These are phyloP conservation scores for Prolemur simus DNA, from an alignment of 2,113 vertebrate genomes.

Conservation along the genomic window DNA sequence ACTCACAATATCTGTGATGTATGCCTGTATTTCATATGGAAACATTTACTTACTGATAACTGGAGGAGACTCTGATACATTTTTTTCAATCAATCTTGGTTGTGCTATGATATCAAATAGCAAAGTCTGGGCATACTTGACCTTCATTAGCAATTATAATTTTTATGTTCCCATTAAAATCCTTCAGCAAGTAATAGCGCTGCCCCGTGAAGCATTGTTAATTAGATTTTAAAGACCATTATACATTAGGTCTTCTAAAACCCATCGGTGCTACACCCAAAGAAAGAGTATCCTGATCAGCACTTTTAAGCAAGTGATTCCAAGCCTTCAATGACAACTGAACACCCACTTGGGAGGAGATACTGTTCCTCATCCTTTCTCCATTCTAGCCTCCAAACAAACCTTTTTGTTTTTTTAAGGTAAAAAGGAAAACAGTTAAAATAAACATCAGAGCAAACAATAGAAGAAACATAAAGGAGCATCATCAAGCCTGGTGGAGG, in stretches of 20 bases:
- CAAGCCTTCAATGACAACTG: background rate
- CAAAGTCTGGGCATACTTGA: background rate
- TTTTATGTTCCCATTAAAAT: slow-evolving; percentile 69
- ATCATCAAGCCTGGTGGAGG: background rate
- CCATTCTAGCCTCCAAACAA: background rate
- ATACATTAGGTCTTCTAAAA: slow-evolving; percentile 61
- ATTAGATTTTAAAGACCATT: slow-evolving; percentile 78
- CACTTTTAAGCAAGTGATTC: background rate
- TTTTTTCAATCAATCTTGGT: background rate
- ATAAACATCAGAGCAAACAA: slow-evolving; percentile 55
- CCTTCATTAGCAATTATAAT: slow-evolving; percentile 72
- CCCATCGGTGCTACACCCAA: background rate
- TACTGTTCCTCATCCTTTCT: background rate
- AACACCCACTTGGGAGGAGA: background rate
- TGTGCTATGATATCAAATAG: slow-evolving; percentile 40
- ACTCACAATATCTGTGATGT: background rate
- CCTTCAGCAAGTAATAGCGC: slow-evolving; percentile 67
- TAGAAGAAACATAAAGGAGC: background rate
- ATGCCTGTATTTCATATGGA: background rate
- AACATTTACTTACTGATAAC: background rate
- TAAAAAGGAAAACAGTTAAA: slow-evolving; percentile 8
- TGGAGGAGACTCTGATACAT: background rate
- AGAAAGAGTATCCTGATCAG: background rate
- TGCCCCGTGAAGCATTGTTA: slow-evolving; percentile 70
- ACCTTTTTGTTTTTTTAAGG: background rate